Evolutionary conservation across 1,140 invertebrate species (phyloP).

Genomic region (Heliothis virescens): DNA sequence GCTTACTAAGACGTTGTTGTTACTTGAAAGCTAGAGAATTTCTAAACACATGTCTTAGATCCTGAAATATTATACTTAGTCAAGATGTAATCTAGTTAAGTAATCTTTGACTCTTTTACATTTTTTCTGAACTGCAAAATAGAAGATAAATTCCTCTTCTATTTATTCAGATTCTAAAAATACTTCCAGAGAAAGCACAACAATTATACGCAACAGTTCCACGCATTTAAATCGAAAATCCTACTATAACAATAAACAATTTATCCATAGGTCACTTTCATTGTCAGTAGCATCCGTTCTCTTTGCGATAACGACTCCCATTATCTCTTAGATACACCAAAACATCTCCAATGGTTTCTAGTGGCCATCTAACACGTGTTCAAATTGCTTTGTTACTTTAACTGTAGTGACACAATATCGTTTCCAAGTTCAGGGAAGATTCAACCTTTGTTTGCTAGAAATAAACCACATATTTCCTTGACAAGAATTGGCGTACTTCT

Average conservation of each 20-base stretch:
- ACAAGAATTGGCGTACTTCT: background rate
- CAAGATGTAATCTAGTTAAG: too few relatives aligned
- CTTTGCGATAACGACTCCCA: constrained; percentile 53
- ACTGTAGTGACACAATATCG: constrained; percentile 19
- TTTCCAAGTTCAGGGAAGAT: background rate
- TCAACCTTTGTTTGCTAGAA: background rate
- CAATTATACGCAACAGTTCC: background rate
- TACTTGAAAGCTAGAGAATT: too few relatives aligned
- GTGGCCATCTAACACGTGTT: constrained; percentile 80
- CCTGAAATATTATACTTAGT: too few relatives aligned
- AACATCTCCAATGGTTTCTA: constrained; percentile 72
- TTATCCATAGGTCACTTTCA: constrained; percentile 25
- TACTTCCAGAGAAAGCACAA: background rate
- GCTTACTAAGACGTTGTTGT: too few relatives aligned
- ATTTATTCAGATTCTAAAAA: too few relatives aligned
- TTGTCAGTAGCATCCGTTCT: constrained; percentile 27
- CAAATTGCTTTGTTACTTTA: constrained; percentile 66
- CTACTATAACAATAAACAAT: background rate
- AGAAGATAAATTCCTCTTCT: too few relatives aligned
- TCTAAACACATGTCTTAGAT: too few relatives aligned
- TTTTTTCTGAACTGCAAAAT: too few relatives aligned
- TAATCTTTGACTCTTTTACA: too few relatives aligned
- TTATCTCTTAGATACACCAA: constrained; percentile 67
- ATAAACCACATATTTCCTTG: constrained; percentile 8
- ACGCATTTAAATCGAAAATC: background rate